Evolutionary conservation across 2,113 vertebrate species (phyloP).

Genomic region (Vulpes vulpes): DNA sequence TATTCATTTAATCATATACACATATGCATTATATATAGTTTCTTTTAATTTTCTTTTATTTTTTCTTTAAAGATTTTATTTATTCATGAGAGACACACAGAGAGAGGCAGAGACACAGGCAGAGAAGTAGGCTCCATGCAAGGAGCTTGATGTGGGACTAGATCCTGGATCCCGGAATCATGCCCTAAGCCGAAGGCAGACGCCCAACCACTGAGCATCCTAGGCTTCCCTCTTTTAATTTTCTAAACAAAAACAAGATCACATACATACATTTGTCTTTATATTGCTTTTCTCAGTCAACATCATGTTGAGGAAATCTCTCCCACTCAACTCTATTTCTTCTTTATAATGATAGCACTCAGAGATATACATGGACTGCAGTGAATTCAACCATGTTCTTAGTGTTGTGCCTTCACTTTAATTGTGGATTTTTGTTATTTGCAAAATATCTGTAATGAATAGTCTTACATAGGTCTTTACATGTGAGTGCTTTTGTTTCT

Average conservation of each 20-base stretch:
- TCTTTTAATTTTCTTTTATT: neutral
- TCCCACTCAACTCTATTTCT: neutral
- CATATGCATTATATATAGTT: neutral
- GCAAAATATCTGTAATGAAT: neutral
- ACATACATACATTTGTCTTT: neutral
- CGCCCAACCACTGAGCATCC: too few relatives aligned
- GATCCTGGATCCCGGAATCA: too few relatives aligned
- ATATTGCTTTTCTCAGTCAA: neutral
- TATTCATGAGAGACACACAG: too few relatives aligned
- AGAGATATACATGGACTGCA: neutral
- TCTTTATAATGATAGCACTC: neutral
- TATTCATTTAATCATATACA: neutral
- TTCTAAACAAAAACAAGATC: neutral
- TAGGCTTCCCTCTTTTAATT: neutral
- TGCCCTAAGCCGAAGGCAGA: too few relatives aligned
- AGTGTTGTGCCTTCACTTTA: neutral
- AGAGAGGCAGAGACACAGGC: too few relatives aligned
- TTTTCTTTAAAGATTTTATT: too few relatives aligned
- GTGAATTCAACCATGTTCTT: slow-evolving; percentile 6
- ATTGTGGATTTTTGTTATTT: slow-evolving; percentile 39
- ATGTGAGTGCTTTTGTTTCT: neutral
- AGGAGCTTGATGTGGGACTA: too few relatives aligned
- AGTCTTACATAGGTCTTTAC: neutral
- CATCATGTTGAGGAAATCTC: neutral
- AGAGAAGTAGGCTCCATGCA: too few relatives aligned